A percentile compares a stretch with the other conserved stretches of the same genome.
phyloP scores from a whole-genome alignment of 2,113 vertebrate genomes.

The Collichthys lucidus region DNA sequence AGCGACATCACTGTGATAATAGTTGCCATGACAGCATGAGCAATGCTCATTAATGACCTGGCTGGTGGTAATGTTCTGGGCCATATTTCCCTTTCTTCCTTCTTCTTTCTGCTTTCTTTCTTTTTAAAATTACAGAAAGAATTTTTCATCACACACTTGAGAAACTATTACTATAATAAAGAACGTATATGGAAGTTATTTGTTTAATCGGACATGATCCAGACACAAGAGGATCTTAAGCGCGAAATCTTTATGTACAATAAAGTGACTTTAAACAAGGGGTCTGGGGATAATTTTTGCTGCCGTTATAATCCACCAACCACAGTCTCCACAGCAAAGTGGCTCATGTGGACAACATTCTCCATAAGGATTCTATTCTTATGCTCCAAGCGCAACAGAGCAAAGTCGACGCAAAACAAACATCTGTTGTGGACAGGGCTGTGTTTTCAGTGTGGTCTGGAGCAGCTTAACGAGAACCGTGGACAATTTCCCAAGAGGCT shows the following conservation, averaged over 20 bases:
- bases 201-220: not conserved
- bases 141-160: conserved; percentile 3
- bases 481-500: conserved; percentile 78
- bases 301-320: conserved; percentile 62
- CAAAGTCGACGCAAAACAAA: conserved; percentile 80
- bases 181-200: not conserved
- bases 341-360: conserved; percentile 70
- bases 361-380: conserved; percentile 79
- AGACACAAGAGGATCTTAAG: not conserved
- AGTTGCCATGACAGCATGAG: conserved; percentile 89
- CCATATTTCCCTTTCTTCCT: conserved; percentile 71
- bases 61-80: conserved; percentile 82
- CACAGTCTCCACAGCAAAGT: conserved; percentile 72
- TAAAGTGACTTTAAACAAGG: conserved; percentile 31
- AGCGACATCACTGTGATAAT: conserved; percentile 87
- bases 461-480: conserved; percentile 76
- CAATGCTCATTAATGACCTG: conserved; percentile 88
- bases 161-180: conserved; percentile 2
- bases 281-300: conserved; percentile 41
- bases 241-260: conserved; percentile 14
- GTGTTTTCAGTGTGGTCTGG: conserved; percentile 81
- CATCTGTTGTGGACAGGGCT: conserved; percentile 83
- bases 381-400: conserved; percentile 65
- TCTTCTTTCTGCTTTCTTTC: conserved; percentile 28
- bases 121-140: conserved; percentile 6